These are phyloP conservation scores for Anarrhichthys ocellatus DNA, from an alignment of 2,113 vertebrate genomes.

Conservation along the genomic window DNA sequence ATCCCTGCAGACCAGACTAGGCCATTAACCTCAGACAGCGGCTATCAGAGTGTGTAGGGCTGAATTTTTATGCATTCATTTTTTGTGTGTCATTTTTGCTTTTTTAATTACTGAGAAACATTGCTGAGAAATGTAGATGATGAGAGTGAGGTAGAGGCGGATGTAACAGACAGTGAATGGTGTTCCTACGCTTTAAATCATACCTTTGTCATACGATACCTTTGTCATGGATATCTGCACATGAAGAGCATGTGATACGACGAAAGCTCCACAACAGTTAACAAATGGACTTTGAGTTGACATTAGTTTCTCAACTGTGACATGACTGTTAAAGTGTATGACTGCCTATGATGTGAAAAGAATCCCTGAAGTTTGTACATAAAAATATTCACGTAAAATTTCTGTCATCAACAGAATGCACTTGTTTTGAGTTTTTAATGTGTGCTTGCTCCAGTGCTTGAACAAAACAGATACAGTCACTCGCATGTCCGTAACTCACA, in stretches of 20 bases:
- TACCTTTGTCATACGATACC: not conserved
- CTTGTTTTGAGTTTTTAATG: not conserved
- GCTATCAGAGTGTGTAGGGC: conserved; percentile 60
- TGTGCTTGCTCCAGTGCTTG: not conserved
- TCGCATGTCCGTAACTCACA: not conserved
- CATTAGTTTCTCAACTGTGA: not conserved
- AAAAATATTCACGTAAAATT: not conserved
- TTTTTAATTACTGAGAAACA: not conserved
- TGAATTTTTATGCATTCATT: not conserved
- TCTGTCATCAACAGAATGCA: not conserved
- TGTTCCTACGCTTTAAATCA: not conserved
- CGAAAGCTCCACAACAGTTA: not conserved
- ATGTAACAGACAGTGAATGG: not conserved
- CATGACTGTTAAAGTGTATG: not conserved
- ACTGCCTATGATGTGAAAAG: not conserved
- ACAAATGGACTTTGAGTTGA: not conserved
- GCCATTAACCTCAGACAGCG: conserved; percentile 24
- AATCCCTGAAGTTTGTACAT: not conserved
- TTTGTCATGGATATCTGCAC: not conserved
- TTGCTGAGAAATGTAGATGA: not conserved
- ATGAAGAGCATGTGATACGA: not conserved
- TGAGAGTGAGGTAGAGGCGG: not conserved
- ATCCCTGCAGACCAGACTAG: not conserved
- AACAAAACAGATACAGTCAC: not conserved
- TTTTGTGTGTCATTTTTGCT: not conserved